Evolutionary conservation across 2,888 invertebrate genomes (phyloP), one percentile per base, ranked within the genome.

Genomic region (Macaria notata): DNA sequence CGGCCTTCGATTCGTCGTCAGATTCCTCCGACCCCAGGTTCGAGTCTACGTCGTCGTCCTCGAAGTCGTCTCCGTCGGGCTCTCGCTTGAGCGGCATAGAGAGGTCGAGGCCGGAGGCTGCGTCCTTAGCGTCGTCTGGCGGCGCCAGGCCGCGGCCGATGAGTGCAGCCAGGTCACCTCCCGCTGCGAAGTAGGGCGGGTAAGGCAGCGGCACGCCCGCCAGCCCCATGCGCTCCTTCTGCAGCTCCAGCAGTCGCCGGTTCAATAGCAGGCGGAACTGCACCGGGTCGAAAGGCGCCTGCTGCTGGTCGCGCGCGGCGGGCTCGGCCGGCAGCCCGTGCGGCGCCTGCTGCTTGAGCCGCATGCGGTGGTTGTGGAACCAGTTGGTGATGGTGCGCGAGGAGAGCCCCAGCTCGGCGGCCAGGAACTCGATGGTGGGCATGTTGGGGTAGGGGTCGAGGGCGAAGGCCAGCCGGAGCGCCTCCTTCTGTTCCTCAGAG

Each of bases 321-420:
- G 95, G 95, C 56, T 95, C 94, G 50, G 95, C 95, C 0, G 94
- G 94, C 31, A 94, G 92, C 0, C 95, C 95, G 74, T 96, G 96
- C 1, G 97, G 96, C 52, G 95, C 94, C 78, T 97, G 96, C 79
- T 97, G 97, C 88, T 99, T 99, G 79, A 98, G 94, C 63, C 99
- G 94, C 98, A 99, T 99, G 72, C 99, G 95, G 83, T 99, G 99
- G 84, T 99, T 99, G 93, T 99, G 99, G 93, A 99, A 99, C 99
- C 99, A 99, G 88, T 99, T 99, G 61, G 98, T 98, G 75, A 99
- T 99, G 54, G 99, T 99, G 69, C 99, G 94, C 50, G 98, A 96
- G 4, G 98, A 97, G 43, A 99, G 93, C 6, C 95, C 96, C 55
- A 99, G 92, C 84, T 98, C 98, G 36, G 94, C 94, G 36, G 99